Base-by-base conservation (phyloP, 2,113 vertebrate genomes). In the Tichodroma muraria region DNA sequence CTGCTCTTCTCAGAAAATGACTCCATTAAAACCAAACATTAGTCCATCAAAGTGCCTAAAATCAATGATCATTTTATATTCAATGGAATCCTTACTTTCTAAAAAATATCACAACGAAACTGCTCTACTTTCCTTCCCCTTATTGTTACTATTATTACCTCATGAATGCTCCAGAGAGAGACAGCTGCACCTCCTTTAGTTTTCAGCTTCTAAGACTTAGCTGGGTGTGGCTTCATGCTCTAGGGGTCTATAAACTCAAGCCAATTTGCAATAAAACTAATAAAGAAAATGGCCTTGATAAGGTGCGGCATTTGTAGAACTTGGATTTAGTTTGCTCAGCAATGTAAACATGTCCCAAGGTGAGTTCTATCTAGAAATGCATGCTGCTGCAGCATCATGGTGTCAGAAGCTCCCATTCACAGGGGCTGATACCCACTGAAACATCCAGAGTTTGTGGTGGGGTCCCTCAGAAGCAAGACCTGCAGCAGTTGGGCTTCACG, bases 1-100 rank as follows among this genome's bases (percentile, higher is more conserved):
- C 94, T 94, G 56, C 78, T 73, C 50, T 82, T 87, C 71, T 85
- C 63, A 89, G 85, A 97, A 97, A 95, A 94, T 76, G 5, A 68
- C 50, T 94, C 72, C 11, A 42, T 89, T 87, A 76, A 72, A 92
- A 95, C 91, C 85, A 92, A 97, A 94, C 6, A 2, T 68, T 68
- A 96, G 71, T 90, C 69, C 23, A 21, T 60, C 86, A 68, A 76
- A 92, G n/a, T 54, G 52, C 64, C 76, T 92, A 65, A 95, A 94
- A 95, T 88, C 86, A 91, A 59, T 53, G 21, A 73, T 90, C 5
- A 82, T 87, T 91, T 95, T 79, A 77, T 68, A 93, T 79, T 85
- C 84, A 73, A 24, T 50, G 37, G 72, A 90, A 80, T 85, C 61
- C 50, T 77, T 85, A 54, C 71, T 91, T 80, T 90, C 78, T 64